A percentile compares a stretch with the other conserved stretches of the same genome.
These are phyloP conservation scores for Choreutis nemorana DNA, from an alignment of 2,888 invertebrate species.

Conservation along the genomic window DNA sequence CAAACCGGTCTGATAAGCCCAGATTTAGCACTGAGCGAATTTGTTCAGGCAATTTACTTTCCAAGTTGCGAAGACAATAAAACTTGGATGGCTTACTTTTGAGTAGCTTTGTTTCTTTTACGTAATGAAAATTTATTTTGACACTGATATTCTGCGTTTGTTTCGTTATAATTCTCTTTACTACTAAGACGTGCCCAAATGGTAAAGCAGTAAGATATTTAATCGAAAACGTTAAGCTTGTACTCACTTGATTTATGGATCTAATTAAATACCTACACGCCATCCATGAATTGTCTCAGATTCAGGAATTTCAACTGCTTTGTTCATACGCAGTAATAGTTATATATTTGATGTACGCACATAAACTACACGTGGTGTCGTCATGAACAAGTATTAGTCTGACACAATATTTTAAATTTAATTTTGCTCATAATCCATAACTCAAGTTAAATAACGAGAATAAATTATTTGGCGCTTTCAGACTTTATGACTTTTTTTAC, in stretches of 20 bases:
- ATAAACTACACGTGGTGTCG: too few relatives aligned
- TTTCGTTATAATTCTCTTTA: constrained; percentile 6
- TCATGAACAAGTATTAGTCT: too few relatives aligned
- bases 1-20: constrained; percentile 51
- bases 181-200: too few relatives aligned
- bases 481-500: too few relatives aligned
- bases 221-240: constrained; percentile 26
- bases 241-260: constrained; percentile 39
- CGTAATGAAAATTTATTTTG: constrained; percentile 37
- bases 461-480: too few relatives aligned
- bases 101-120: constrained; percentile 43
- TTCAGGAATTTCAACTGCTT: constrained; percentile 15
- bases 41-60: constrained; percentile 61
- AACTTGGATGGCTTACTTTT: constrained; percentile 44
- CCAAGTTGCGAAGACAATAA: constrained; percentile 59
- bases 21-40: constrained; percentile 60
- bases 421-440: too few relatives aligned
- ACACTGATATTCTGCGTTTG: constrained; percentile 12
- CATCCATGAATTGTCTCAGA: constrained; percentile 41
- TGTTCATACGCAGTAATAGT: too few relatives aligned
- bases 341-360: too few relatives aligned
- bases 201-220: too few relatives aligned
- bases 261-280: constrained; percentile 48
- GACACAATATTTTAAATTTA: too few relatives aligned
- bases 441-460: too few relatives aligned